Percentiles rank a stretch among this genome's conserved stretches.
phyloP scores from a whole-genome alignment of 2,888 invertebrate species.

The Fragum sueziense region DNA sequence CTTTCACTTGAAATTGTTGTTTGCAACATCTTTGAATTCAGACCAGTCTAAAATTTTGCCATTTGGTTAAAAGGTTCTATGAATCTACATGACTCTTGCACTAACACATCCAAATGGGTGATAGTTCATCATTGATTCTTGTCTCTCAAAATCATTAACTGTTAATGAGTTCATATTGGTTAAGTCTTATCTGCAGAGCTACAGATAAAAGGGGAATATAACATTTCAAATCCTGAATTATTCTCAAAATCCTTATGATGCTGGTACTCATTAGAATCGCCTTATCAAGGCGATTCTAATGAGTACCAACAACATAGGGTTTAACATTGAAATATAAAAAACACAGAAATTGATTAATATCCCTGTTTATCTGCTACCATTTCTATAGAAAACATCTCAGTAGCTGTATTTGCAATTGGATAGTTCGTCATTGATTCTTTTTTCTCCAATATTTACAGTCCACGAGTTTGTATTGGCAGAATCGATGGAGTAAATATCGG shows the following conservation, averaged over 20 bases:
- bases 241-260: neutral
- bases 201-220: neutral
- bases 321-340: neutral
- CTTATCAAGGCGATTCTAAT: too few species aligned
- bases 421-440: slow-evolving; percentile 16
- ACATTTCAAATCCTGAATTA: neutral
- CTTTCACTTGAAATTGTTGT: too few species aligned
- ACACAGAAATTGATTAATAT: neutral
- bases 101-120: too few species aligned
- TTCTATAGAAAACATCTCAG: neutral
- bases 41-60: too few species aligned
- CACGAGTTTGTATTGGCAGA: slow-evolving; percentile 1
- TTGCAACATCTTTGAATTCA: too few species aligned
- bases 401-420: neutral
- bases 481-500: slow-evolving; percentile 42
- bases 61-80: too few species aligned
- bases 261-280: neutral
- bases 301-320: too few species aligned
- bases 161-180: too few species aligned
- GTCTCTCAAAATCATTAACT: too few species aligned
- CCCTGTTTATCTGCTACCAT: neutral
- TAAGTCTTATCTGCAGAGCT: neutral
- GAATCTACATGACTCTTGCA: too few species aligned
- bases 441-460: slow-evolving; percentile 24
- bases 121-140: too few species aligned